These are phyloP conservation scores for Labeo catla DNA, from an alignment of 2,113 vertebrate genomes.

Conservation along the genomic window DNA sequence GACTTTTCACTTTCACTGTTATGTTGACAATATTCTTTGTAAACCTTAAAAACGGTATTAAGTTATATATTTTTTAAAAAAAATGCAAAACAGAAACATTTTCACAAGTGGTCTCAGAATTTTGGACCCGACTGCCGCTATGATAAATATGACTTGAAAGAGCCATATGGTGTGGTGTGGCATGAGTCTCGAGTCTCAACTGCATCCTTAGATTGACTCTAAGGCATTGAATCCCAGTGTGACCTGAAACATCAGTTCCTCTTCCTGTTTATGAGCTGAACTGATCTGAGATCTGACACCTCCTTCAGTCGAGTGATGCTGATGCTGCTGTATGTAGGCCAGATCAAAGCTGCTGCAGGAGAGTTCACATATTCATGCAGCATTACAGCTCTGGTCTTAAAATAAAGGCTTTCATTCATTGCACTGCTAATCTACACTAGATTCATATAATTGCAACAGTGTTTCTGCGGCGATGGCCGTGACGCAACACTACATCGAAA, in stretches of 20 bases:
- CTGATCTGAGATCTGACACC: neutral
- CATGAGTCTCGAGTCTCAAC: neutral
- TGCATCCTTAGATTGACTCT: neutral
- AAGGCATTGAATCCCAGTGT: too few species aligned
- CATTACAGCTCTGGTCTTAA: neutral
- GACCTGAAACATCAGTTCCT: neutral
- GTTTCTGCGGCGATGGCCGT: neutral
- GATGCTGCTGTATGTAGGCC: slow-evolving; percentile 3
- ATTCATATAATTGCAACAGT: neutral
- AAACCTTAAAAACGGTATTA: too few species aligned
- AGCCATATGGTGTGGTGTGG: too few species aligned
- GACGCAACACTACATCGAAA: neutral
- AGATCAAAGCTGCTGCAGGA: neutral
- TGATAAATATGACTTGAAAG: too few species aligned
- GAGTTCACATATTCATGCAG: neutral
- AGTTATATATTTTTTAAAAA: too few species aligned
- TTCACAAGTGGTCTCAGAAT: too few species aligned
- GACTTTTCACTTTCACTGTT: neutral
- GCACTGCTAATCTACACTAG: neutral
- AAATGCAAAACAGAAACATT: too few species aligned
- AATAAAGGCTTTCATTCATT: neutral
- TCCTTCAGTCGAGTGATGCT: neutral
- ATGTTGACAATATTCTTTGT: neutral
- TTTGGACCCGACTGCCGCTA: too few species aligned
- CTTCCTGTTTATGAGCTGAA: neutral